Conservation (phyloP, 2,888 invertebrate genomes). For the Leptothorax acervorum region DNA sequence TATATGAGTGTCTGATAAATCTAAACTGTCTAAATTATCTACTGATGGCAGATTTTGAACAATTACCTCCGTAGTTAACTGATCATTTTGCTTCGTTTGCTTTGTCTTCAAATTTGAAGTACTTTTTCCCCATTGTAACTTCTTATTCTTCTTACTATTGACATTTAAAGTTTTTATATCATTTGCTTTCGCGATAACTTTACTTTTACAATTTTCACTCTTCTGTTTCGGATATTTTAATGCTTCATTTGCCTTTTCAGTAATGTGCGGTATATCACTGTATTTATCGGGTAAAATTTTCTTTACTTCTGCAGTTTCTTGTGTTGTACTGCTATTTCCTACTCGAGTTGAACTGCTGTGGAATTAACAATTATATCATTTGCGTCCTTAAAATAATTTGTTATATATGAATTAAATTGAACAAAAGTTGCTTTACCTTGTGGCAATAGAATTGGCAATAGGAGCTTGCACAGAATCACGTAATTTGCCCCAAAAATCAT, state of each 20-base stretch:
- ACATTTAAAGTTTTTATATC: conserved; percentile 6
- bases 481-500: conserved; percentile 91
- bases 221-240: conserved; percentile 1
- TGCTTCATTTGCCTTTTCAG: not conserved
- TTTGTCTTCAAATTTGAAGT: conserved; percentile 3
- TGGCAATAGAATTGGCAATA: not conserved
- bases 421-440: conserved; percentile 7
- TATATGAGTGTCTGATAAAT: not conserved
- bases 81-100: conserved; percentile 3
- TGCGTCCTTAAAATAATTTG: not conserved
- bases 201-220: conserved; percentile 6
- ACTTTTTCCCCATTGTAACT: conserved; percentile 6
- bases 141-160: conserved; percentile 7
- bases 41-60: conserved; percentile 18
- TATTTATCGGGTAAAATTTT: not conserved
- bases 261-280: not conserved
- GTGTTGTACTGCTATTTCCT: not conserved
- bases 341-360: not conserved
- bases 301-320: conserved; percentile 15
- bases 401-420: not conserved
- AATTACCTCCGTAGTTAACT: conserved; percentile 9
- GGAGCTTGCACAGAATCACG: conserved; percentile 86
- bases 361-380: conserved; percentile 5
- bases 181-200: not conserved
- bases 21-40: conserved; percentile 29